These are phyloP conservation scores for Gouania willdenowi DNA, from an alignment of 2,797 vertebrate species.

Conservation along the genomic window DNA sequence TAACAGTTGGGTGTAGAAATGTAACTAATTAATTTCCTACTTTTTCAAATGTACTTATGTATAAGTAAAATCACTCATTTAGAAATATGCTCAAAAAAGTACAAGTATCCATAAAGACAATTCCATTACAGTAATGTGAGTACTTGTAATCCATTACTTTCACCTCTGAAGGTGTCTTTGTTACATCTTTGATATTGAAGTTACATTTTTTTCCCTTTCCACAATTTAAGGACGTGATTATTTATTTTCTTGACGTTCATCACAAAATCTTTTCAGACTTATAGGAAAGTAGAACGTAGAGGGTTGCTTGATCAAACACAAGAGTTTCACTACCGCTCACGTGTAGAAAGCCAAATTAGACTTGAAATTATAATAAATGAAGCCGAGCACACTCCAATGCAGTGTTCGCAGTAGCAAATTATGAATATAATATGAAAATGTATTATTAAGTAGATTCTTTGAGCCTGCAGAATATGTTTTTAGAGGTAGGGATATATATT, in stretches of 20 bases:
- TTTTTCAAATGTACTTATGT: too few species aligned
- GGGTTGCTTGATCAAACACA: slow-evolving; percentile 60
- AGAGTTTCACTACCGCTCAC: slow-evolving; percentile 53
- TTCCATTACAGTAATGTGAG: too few species aligned
- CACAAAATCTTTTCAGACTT: slow-evolving; percentile 46
- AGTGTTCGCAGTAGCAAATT: slow-evolving; percentile 55
- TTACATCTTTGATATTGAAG: slow-evolving; percentile 17
- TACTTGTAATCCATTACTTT: too few species aligned
- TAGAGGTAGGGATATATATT: slow-evolving; percentile 20
- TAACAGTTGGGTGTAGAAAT: too few species aligned
- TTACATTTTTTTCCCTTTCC: slow-evolving; percentile 16
- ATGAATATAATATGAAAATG: slow-evolving; percentile 71
- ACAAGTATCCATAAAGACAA: too few species aligned
- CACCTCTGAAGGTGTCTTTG: too few species aligned
- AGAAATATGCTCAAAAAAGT: too few species aligned
- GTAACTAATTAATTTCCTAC: too few species aligned
- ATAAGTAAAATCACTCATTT: too few species aligned
- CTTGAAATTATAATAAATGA: slow-evolving; percentile 62
- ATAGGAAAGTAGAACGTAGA: slow-evolving; percentile 46
- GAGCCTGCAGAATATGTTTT: slow-evolving; percentile 28
- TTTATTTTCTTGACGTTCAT: slow-evolving; percentile 37
- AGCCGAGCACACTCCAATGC: slow-evolving; percentile 59
- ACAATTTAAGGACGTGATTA: slow-evolving; percentile 43
- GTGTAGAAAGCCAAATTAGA: slow-evolving; percentile 63
- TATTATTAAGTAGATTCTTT: slow-evolving; percentile 65